Evolutionary conservation across 1,140 invertebrate genomes (phyloP), one percentile per base, ranked within the genome.

Genomic region (Oreohelix idahoensis): DNA sequence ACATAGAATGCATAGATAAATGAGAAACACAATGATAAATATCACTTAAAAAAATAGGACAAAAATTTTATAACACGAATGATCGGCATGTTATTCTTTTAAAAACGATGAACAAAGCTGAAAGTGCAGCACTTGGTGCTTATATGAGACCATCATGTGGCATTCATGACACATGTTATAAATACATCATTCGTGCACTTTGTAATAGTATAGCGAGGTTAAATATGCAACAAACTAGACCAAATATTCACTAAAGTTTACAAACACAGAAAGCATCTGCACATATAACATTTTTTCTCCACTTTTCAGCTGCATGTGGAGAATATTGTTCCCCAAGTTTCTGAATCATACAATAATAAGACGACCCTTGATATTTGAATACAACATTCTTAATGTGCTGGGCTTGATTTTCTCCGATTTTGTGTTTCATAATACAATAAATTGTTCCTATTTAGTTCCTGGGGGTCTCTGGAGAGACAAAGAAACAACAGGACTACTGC

Each of bases 1-100:
- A 58, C 23, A 58, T 17, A 32, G 20, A 66, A 66, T 66, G 63
- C 63, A 66, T 66, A 66, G 63, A 66, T 66, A 29, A 66, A 66
- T 66, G 29, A 66, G 29, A 32, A 66, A 66, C 17, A 66, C 1
- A 32, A 66, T 66, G 1, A 10, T n/a, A 10, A 58, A 58, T 58
- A 20, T 58, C 53, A 49, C 10, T 11, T 11, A 58, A 58, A 4
- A 58, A n/a, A 58, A 15, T 2, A 58, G 23, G 42, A 45, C 23
- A 58, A 15, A 10, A 15, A 58, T 58, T 11, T 23, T 11, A 23
- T 4, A 58, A 58, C 5, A 4, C 10, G 4, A 58, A 11, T 10
- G 53, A 15, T 58, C 53, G 20, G 26, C 53, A 58, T 23, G 20
- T 58, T 23, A 58, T 58, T 58, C 23, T 23, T 20, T 15, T 58